Conservation (phyloP, 2,113 vertebrate species). For the Tupaia chinensis region DNA sequence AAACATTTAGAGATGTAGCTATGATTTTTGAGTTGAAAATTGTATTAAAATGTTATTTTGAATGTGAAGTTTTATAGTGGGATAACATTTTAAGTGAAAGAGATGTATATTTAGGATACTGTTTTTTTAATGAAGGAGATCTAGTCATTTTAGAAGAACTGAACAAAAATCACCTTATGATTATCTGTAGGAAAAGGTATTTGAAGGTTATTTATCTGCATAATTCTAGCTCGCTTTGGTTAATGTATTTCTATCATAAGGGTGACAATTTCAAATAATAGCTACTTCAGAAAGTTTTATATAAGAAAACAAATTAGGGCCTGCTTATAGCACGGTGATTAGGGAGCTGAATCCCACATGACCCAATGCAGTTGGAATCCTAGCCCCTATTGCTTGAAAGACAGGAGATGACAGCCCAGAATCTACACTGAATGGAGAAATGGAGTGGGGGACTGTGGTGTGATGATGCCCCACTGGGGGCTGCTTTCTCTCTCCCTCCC, state of each 20-base stretch:
- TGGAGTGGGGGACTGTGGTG: no score
- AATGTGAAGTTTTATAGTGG: background rate
- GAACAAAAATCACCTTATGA: background rate
- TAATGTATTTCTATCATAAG: conserved; percentile 41
- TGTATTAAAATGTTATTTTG: conserved; percentile 39
- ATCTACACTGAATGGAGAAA: no score
- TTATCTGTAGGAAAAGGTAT: conserved; percentile 30
- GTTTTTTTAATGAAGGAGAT: background rate
- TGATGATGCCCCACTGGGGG: no score
- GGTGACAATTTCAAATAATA: conserved; percentile 44
- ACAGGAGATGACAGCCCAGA: no score
- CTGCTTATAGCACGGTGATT: no score
- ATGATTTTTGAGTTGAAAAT: conserved; percentile 47
- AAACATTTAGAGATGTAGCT: background rate
- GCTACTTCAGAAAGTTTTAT: conserved; percentile 28
- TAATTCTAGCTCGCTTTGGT: background rate
- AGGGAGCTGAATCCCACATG: no score
- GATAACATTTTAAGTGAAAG: conserved; percentile 46
- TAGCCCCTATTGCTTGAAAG: no score
- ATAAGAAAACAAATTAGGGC: conserved; percentile 7
- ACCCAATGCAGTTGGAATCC: no score
- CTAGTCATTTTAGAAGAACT: conserved; percentile 24
- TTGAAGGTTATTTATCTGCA: conserved; percentile 2
- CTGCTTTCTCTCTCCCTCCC: no score
- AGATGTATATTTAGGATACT: background rate